Conservation (phyloP, 2,888 invertebrate genomes). For the Pherbina coryleti region DNA sequence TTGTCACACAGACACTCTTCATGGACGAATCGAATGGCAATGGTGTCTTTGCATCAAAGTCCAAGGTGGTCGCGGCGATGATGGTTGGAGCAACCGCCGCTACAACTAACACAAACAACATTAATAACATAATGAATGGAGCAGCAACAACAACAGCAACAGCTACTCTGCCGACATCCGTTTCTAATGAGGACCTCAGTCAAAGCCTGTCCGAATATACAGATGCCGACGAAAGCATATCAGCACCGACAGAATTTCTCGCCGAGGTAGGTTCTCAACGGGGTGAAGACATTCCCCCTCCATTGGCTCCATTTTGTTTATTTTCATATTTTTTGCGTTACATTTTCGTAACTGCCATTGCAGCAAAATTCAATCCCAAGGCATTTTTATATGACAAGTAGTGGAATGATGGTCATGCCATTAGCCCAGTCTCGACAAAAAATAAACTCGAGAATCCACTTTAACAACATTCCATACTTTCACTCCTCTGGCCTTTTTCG, state of each 20-base stretch:
- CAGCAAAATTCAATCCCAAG: no score
- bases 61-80: slow-evolving; percentile 41
- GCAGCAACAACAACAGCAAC: slow-evolving; percentile 51
- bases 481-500: no score
- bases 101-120: slow-evolving; percentile 47
- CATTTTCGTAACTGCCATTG: background rate
- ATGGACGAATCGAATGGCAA: slow-evolving; percentile 70
- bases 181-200: slow-evolving; percentile 76
- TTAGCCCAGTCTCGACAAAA: no score
- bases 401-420: no score
- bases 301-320: background rate
- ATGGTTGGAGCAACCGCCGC: slow-evolving; percentile 41
- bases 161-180: slow-evolving; percentile 60
- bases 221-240: slow-evolving; percentile 79
- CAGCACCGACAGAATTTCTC: slow-evolving; percentile 82
- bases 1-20: slow-evolving; percentile 59
- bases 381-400: no score
- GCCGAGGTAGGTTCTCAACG: slow-evolving; percentile 75
- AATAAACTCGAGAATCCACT: no score
- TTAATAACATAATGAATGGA: slow-evolving; percentile 50
- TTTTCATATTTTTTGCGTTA: background rate
- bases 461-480: no score
- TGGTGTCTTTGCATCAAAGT: slow-evolving; percentile 61
- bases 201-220: slow-evolving; percentile 74
- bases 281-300: background rate